Evolutionary conservation across 92 coral and sea anemone species (phyloP).

Genomic region (Paramuricea clavata): DNA sequence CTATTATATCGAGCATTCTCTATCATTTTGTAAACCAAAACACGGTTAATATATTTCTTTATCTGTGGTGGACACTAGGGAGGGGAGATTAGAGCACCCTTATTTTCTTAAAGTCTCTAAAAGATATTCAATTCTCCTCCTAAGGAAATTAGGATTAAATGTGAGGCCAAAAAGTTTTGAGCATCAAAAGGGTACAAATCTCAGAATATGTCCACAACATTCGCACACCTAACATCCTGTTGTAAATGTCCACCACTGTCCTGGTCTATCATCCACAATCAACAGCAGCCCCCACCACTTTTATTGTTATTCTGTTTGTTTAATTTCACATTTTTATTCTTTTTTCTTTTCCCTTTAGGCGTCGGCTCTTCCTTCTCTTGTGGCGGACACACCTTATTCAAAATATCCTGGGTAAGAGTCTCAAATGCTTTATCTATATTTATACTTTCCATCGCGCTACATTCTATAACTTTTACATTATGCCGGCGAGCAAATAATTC

Average conservation of each 20-base stretch:
- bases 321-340: conserved; percentile 77
- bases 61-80: too few relatives aligned
- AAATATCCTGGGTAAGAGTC: conserved; percentile 82
- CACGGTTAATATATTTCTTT: too few relatives aligned
- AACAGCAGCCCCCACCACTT: conserved; percentile 66
- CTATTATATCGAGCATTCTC: too few relatives aligned
- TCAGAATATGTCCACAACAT: too few relatives aligned
- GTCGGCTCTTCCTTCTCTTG: conserved; percentile 78
- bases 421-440: conserved; percentile 89
- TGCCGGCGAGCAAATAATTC: conserved; percentile 82
- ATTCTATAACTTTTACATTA: conserved; percentile 79
- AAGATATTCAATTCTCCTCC: too few relatives aligned
- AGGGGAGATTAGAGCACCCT: too few relatives aligned
- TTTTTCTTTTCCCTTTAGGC: conserved; percentile 78
- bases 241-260: neutral
- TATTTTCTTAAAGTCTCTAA: too few relatives aligned
- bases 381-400: conserved; percentile 96
- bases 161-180: too few relatives aligned
- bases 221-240: neutral
- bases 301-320: conserved; percentile 63
- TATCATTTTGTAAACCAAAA: too few relatives aligned
- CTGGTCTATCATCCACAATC: neutral
- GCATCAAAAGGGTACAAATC: too few relatives aligned
- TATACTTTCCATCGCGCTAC: conserved; percentile 86
- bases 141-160: too few relatives aligned